phyloP scores from a whole-genome alignment of 2,113 vertebrate species.

The Orycteropus afer region DNA sequence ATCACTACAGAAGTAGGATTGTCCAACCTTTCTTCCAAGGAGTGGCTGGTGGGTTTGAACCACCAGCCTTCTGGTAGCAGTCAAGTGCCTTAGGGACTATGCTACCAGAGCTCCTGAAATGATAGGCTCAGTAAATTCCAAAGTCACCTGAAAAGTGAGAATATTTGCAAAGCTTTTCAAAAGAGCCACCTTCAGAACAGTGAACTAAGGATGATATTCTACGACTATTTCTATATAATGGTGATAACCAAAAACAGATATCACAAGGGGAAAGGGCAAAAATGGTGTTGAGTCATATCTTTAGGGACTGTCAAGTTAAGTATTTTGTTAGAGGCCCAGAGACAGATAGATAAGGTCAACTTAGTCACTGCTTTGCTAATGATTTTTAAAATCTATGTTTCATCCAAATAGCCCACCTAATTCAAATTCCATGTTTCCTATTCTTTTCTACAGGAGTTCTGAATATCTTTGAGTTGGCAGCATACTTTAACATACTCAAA shows the following conservation, averaged over 20 bases:
- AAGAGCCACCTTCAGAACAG: neutral
- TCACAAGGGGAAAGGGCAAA: neutral
- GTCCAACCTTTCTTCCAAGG: no score
- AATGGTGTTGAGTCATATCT: neutral
- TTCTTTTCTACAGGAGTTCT: neutral
- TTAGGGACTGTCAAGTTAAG: neutral
- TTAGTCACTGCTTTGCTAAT: neutral
- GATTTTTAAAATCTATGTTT: neutral
- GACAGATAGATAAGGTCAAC: neutral
- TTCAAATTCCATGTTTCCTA: neutral
- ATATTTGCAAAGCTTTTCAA: constrained; percentile 34
- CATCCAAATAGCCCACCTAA: neutral
- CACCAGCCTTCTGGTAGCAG: no score
- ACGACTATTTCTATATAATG: neutral
- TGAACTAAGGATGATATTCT: neutral
- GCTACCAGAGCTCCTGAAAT: neutral
- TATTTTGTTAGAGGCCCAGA: neutral
- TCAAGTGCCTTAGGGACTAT: no score
- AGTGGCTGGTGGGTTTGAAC: no score
- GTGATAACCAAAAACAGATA: neutral
- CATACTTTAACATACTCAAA: neutral
- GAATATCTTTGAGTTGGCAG: neutral
- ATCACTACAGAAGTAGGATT: no score
- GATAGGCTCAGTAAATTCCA: neutral
- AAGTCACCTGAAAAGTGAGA: neutral